Evolutionary conservation across 1,140 invertebrate species (phyloP).

Genomic region (Scylla paramamosain): DNA sequence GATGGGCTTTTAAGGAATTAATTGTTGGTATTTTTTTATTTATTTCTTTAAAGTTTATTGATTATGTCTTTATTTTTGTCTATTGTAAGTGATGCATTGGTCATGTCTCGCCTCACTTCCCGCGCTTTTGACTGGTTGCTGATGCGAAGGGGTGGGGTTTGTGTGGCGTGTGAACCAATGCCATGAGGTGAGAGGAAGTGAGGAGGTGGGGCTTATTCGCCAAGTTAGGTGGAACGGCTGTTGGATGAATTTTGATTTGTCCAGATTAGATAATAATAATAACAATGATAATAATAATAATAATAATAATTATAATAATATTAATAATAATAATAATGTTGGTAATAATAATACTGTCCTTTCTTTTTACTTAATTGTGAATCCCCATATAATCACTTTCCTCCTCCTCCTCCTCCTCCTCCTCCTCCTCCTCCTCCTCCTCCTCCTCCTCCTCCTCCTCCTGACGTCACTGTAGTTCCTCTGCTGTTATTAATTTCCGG

Average conservation of each 20-base stretch:
- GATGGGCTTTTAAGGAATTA: too few relatives aligned
- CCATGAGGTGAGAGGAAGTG: neutral
- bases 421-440: neutral
- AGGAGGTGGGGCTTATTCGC: neutral
- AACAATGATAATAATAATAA: too few relatives aligned
- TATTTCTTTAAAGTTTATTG: too few relatives aligned
- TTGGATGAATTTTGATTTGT: neutral
- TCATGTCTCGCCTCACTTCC: too few relatives aligned
- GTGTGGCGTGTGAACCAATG: neutral
- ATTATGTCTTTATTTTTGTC: too few relatives aligned
- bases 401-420: neutral
- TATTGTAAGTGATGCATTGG: too few relatives aligned
- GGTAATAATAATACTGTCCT: neutral
- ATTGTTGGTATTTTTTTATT: too few relatives aligned
- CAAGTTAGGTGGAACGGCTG: neutral
- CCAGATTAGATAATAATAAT: too few relatives aligned
- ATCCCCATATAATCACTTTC: neutral
- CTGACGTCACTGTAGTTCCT: neutral
- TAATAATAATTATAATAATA: too few relatives aligned
- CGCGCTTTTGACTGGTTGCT: too few relatives aligned
- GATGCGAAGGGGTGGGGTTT: too few relatives aligned
- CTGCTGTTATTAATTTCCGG: neutral
- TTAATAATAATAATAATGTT: too few relatives aligned
- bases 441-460: constrained; percentile 22
- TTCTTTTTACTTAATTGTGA: neutral